A percentile compares a stretch with the other conserved stretches of the same genome.
These are phyloP conservation scores for Metalampra italica DNA, from an alignment of 2,888 invertebrate genomes.

Conservation along the genomic window DNA sequence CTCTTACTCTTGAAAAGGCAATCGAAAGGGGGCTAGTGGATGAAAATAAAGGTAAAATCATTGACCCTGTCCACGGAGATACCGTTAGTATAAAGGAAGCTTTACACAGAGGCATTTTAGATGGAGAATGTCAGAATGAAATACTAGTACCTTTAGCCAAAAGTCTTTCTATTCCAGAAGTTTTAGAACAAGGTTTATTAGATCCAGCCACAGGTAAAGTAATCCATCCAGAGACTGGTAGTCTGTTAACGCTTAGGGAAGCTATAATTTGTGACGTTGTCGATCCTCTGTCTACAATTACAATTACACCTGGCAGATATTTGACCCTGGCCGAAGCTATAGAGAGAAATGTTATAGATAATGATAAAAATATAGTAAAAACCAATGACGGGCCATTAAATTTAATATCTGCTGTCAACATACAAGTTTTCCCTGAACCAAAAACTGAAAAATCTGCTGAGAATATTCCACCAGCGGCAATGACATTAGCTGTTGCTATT, in stretches of 20 bases:
- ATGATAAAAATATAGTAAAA: constrained; percentile 82
- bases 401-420: constrained; percentile 84
- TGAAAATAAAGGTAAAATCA: constrained; percentile 85
- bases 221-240: constrained; percentile 93
- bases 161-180: constrained; percentile 89
- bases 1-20: constrained; percentile 86
- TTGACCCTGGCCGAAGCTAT: constrained; percentile 89
- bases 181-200: constrained; percentile 91
- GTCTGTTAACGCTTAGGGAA: constrained; percentile 86
- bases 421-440: constrained; percentile 79
- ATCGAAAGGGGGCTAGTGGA: constrained; percentile 84
- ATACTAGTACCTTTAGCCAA: constrained; percentile 88
- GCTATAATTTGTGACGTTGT: constrained; percentile 93
- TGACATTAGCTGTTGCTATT: constrained; percentile 89
- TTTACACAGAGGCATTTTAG: constrained; percentile 88
- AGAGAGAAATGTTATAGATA: constrained; percentile 83
- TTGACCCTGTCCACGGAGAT: constrained; percentile 91
- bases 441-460: constrained; percentile 46
- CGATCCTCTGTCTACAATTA: constrained; percentile 87
- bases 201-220: constrained; percentile 85
- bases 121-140: constrained; percentile 86
- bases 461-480: constrained; percentile 86
- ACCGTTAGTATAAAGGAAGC: constrained; percentile 90
- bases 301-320: constrained; percentile 78
- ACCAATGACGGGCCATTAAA: constrained; percentile 80